Evolutionary conservation across 2,888 invertebrate species (phyloP).

Genomic region (Fabriciana adippe): DNA sequence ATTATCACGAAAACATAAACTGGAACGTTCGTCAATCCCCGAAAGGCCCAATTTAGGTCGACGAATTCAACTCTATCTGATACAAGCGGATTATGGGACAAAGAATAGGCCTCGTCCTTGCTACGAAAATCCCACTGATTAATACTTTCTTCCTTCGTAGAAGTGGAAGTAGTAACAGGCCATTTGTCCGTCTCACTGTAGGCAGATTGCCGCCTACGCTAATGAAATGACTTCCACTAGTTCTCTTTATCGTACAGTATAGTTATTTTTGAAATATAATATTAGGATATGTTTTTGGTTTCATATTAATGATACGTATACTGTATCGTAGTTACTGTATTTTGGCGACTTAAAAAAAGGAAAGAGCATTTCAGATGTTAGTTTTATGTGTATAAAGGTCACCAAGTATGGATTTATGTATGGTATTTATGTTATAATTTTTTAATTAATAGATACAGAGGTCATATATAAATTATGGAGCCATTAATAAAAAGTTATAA

Average conservation of each 20-base stretch:
- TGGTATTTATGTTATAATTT: too few relatives aligned
- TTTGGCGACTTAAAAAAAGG: too few relatives aligned
- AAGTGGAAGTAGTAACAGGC: slow-evolving; percentile 33
- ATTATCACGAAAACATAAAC: slow-evolving; percentile 42
- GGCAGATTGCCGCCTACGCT: slow-evolving; percentile 14
- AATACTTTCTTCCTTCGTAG: slow-evolving; percentile 54
- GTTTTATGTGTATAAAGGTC: too few relatives aligned
- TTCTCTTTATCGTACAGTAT: slow-evolving; percentile 8
- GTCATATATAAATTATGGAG: too few relatives aligned
- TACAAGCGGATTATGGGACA: slow-evolving; percentile 68
- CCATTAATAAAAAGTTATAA: too few relatives aligned
- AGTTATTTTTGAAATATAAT: background rate
- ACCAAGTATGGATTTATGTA: too few relatives aligned
- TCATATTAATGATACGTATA: background rate
- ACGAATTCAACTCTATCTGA: slow-evolving; percentile 68
- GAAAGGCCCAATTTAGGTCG: slow-evolving; percentile 47
- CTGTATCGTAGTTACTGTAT: too few relatives aligned
- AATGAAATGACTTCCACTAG: slow-evolving; percentile 16
- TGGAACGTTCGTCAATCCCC: slow-evolving; percentile 36
- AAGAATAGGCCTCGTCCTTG: slow-evolving; percentile 55
- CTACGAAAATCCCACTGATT: slow-evolving; percentile 59
- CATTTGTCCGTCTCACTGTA: slow-evolving; percentile 25
- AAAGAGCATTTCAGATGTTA: too few relatives aligned
- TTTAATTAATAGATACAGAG: too few relatives aligned
- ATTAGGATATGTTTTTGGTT: background rate